Percentiles rank a stretch among this genome's conserved stretches.
phyloP scores from a whole-genome alignment of 2,113 vertebrate genomes.

The Albula goreensis region DNA sequence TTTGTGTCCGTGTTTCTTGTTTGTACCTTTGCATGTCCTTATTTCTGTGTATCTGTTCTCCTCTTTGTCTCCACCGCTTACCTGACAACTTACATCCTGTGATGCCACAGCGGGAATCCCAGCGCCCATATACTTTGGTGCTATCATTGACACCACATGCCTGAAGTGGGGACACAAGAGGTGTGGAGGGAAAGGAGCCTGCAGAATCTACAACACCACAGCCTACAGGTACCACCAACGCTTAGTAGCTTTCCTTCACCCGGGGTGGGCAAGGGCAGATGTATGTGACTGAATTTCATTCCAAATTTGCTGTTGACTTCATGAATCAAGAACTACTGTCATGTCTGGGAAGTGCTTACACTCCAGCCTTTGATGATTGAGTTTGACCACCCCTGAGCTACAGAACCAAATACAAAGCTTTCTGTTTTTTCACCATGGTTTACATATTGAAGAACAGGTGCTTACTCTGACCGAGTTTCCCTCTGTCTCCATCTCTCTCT shows the following conservation, averaged over 20 bases:
- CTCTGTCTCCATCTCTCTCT: background rate
- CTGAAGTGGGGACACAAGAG: slow-evolving; percentile 86
- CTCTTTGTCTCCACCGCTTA: background rate
- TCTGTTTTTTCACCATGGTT: no score
- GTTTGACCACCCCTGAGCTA: no score
- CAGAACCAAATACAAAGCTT: no score
- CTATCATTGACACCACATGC: slow-evolving; percentile 86
- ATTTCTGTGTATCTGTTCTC: no score
- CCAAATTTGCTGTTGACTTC: no score
- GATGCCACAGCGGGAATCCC: slow-evolving; percentile 83
- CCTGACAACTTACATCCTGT: background rate
- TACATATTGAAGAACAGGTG: no score
- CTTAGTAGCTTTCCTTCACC: background rate
- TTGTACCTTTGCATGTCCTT: background rate
- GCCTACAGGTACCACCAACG: slow-evolving; percentile 76
- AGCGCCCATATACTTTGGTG: slow-evolving; percentile 89
- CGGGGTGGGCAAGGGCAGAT: no score
- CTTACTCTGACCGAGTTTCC: no score
- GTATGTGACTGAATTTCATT: no score
- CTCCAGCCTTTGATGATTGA: no score
- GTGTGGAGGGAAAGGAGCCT: slow-evolving; percentile 85
- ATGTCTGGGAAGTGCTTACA: no score
- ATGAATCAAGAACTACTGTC: no score
- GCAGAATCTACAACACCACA: slow-evolving; percentile 85
- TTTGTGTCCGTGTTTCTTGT: background rate